Conservation (phyloP, 1,140 invertebrate species). For the Drosophila nannoptera region DNA sequence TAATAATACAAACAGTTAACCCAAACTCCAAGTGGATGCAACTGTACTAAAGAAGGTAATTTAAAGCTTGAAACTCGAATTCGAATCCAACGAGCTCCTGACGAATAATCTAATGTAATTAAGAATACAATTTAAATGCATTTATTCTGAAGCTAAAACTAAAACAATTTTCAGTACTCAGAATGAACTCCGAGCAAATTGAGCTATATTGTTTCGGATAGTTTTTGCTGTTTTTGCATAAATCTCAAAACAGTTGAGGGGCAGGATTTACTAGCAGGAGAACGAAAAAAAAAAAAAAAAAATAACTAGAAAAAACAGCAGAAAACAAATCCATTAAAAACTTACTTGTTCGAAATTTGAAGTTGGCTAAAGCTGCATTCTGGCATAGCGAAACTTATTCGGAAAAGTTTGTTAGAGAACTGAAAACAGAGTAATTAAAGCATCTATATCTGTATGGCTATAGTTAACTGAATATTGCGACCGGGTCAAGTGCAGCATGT, state of each 20-base stretch:
- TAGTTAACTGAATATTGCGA: background rate
- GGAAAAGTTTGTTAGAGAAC: background rate
- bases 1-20: conserved; percentile 1
- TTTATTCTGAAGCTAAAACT: no score
- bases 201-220: no score
- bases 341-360: background rate
- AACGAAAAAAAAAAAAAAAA: background rate
- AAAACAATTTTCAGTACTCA: no score
- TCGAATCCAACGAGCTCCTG: no score
- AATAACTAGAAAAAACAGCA: background rate
- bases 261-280: background rate
- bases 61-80: no score
- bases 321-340: background rate
- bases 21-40: background rate
- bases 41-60: background rate
- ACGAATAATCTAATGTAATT: no score
- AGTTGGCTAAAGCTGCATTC: conserved; percentile 3
- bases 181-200: no score
- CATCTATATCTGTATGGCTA: background rate
- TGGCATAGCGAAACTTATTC: background rate
- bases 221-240: no score
- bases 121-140: no score
- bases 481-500: background rate
- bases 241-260: no score
- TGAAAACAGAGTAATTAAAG: background rate